A percentile compares a stretch with the other conserved stretches of the same genome.
Conservation (phyloP, 2,113 vertebrate genomes). For the Mustela lutreola region DNA sequence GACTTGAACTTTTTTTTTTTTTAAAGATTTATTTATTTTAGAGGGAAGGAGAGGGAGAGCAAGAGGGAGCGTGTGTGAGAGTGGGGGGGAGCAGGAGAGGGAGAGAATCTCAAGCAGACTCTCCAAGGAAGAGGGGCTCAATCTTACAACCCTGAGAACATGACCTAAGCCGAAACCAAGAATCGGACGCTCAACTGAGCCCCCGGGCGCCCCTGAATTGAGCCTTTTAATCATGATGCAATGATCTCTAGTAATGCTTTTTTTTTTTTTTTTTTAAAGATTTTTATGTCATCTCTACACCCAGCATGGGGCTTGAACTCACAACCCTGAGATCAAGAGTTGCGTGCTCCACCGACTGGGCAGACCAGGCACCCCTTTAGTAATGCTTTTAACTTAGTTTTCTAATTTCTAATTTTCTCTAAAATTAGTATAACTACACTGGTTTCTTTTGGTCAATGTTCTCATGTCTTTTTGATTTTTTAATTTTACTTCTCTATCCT, state of each 20-base stretch:
- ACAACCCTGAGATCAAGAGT: not conserved
- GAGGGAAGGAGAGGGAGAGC: no score
- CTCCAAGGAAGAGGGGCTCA: no score
- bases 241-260: conserved; percentile 9
- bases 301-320: not conserved
- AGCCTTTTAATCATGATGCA: conserved; percentile 26
- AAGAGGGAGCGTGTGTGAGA: no score
- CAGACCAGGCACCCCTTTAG: not conserved
- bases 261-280: not conserved
- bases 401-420: not conserved
- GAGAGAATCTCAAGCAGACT: no score
- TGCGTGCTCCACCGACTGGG: accelerated
- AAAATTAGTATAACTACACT: not conserved
- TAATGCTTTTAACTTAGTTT: not conserved
- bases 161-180: not conserved
- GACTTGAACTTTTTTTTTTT: not conserved
- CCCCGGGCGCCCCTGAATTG: not conserved
- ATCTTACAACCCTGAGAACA: no score
- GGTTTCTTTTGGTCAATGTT: conserved; percentile 1
- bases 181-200: not conserved
- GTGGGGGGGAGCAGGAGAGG: no score
- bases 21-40: not conserved
- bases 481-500: not conserved
- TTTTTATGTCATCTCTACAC: not conserved
- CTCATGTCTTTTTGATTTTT: conserved; percentile 32